Conservation (phyloP, 2,113 vertebrate genomes). For the Andinoacara biseriatus region DNA sequence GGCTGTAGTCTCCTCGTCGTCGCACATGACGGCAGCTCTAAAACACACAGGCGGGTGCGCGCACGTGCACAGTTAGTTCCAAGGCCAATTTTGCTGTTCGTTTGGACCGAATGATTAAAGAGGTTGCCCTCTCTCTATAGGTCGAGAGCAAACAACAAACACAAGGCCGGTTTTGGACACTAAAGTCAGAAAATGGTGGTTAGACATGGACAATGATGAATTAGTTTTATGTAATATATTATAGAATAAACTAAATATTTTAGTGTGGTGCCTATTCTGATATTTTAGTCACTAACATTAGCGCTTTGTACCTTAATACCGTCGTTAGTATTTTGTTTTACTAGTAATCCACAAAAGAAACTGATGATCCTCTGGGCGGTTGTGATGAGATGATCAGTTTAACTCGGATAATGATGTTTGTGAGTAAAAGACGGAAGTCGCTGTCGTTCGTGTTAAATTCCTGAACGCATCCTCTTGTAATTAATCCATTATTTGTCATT, state of each 20-base stretch:
- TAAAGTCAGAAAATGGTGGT: not conserved
- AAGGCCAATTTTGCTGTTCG: not conserved
- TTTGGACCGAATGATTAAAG: not conserved
- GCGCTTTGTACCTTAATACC: not conserved
- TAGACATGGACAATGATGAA: not conserved
- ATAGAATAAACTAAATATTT: not conserved
- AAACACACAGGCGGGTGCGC: slow-evolving; percentile 13
- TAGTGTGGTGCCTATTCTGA: not conserved
- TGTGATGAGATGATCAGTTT: slow-evolving; percentile 12
- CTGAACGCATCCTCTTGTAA: slow-evolving; percentile 23
- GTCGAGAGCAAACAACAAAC: not conserved
- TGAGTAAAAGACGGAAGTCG: slow-evolving; percentile 18
- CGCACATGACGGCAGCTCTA: slow-evolving; percentile 74
- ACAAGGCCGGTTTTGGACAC: not conserved
- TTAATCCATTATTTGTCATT: slow-evolving; percentile 23
- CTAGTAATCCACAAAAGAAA: not conserved
- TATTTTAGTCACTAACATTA: not conserved
- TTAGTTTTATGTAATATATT: not conserved
- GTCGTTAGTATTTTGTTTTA: not conserved
- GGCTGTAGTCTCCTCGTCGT: slow-evolving; percentile 76
- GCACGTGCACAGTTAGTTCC: not conserved
- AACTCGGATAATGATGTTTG: slow-evolving; percentile 7
- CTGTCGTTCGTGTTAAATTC: slow-evolving; percentile 11
- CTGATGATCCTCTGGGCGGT: not conserved
- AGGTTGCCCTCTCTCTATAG: not conserved